phyloP scores from a whole-genome alignment of 2,797 vertebrate species.

The Sparus aurata region DNA sequence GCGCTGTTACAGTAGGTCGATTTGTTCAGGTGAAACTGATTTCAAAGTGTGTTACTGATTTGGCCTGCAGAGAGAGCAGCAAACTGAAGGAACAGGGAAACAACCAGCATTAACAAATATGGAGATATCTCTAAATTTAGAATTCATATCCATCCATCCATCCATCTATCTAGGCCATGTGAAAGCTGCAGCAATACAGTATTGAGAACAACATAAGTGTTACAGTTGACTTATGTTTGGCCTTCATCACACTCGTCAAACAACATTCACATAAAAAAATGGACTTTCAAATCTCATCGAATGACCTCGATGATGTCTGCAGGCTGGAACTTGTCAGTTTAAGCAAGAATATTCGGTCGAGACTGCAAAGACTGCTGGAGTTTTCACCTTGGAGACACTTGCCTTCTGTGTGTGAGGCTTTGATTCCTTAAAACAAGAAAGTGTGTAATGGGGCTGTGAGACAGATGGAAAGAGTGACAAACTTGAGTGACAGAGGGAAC shows the following conservation, averaged over 20 bases:
- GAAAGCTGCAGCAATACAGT: too few species aligned
- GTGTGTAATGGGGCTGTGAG: not conserved
- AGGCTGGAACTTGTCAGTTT: not conserved
- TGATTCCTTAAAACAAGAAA: not conserved
- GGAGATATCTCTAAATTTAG: too few species aligned
- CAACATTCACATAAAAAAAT: not conserved
- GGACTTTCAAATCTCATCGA: constrained; percentile 12
- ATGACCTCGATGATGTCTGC: constrained; percentile 8
- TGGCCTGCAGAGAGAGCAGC: too few species aligned
- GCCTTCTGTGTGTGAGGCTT: too few species aligned
- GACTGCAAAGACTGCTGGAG: not conserved
- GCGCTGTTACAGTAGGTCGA: not conserved
- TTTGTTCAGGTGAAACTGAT: too few species aligned
- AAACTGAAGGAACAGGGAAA: too few species aligned
- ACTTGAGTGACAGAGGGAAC: too few species aligned
- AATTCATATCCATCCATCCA: not conserved
- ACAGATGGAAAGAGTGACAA: not conserved
- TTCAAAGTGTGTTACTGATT: too few species aligned
- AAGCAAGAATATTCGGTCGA: not conserved
- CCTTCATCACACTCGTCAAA: too few species aligned
- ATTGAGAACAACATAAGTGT: too few species aligned
- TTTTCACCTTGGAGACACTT: constrained; percentile 13
- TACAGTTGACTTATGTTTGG: too few species aligned
- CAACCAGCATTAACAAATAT: too few species aligned
- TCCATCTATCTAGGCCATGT: not conserved